A percentile compares a stretch with the other conserved stretches of the same genome.
Evolutionary conservation across 1,140 invertebrate species (phyloP).

Genomic region (Pseudomyrmex pallidus): DNA sequence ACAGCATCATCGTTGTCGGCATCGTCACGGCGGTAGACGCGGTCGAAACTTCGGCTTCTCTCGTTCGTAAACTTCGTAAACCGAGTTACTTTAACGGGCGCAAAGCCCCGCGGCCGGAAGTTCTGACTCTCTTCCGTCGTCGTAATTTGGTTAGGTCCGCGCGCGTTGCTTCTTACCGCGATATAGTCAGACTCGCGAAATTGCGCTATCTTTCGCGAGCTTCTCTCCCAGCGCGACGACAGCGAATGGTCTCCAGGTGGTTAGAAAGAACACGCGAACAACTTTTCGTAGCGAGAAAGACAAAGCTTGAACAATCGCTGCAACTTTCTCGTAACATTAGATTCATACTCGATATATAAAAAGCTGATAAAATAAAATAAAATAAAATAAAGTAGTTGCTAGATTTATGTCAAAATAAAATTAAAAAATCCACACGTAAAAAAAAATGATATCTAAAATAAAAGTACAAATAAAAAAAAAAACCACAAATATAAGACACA

Average conservation of each 20-base stretch:
- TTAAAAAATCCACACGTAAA: neutral
- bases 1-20: conserved; percentile 8
- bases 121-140: conserved; percentile 65
- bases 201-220: conserved; percentile 46
- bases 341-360: conserved; percentile 25
- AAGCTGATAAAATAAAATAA: conserved; percentile 18
- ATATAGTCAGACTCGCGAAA: conserved; percentile 67
- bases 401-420: conserved; percentile 8
- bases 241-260: conserved; percentile 27
- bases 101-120: conserved; percentile 55
- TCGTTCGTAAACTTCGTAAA: conserved; percentile 73
- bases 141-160: conserved; percentile 69
- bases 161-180: conserved; percentile 67
- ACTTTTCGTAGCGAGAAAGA: conserved; percentile 28
- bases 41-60: conserved; percentile 60
- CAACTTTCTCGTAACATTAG: conserved; percentile 23
- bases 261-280: neutral
- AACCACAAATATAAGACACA: neutral
- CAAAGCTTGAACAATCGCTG: neutral
- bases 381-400: conserved; percentile 13
- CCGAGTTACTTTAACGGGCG: conserved; percentile 73
- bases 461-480: neutral
- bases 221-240: neutral
- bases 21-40: conserved; percentile 44
- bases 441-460: no score